Conservation (phyloP, 2,113 vertebrate genomes). For the Otus sunia region DNA sequence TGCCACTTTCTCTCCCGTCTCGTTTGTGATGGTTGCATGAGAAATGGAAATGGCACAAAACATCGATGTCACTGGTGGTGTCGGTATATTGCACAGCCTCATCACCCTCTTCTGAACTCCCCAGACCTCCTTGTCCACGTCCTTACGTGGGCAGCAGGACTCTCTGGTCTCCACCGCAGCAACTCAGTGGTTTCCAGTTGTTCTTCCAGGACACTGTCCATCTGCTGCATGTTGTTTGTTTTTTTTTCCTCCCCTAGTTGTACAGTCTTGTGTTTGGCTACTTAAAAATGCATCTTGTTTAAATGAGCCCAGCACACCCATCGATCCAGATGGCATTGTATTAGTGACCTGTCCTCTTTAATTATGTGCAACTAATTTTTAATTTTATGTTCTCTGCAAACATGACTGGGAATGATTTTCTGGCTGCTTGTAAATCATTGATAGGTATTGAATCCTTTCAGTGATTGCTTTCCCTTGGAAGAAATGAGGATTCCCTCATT, state of each 20-base stretch:
- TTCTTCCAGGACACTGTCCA: background rate
- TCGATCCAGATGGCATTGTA: slow-evolving; percentile 13
- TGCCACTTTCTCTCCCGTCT: background rate
- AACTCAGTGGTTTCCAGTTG: background rate
- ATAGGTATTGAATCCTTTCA: slow-evolving; percentile 20
- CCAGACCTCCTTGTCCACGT: background rate
- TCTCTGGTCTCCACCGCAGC: background rate
- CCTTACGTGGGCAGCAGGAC: background rate
- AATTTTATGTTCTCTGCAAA: slow-evolving; percentile 29
- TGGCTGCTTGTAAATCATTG: slow-evolving; percentile 34
- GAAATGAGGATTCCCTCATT: slow-evolving; percentile 1
- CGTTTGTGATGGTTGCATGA: background rate
- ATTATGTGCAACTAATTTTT: slow-evolving; percentile 41
- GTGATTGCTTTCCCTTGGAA: slow-evolving; percentile 2
- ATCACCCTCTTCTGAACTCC: background rate
- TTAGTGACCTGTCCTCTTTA: slow-evolving; percentile 55
- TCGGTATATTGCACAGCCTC: rapidly evolving
- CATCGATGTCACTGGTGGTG: background rate
- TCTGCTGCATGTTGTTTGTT: background rate
- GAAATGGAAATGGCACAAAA: background rate
- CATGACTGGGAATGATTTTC: slow-evolving; percentile 16
- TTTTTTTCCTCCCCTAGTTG: background rate
- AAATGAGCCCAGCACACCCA: background rate
- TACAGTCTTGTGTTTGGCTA: background rate
- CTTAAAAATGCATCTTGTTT: background rate